Evolutionary conservation across 2,113 vertebrate species (phyloP).

Genomic region (Dendropsophus ebraccatus): DNA sequence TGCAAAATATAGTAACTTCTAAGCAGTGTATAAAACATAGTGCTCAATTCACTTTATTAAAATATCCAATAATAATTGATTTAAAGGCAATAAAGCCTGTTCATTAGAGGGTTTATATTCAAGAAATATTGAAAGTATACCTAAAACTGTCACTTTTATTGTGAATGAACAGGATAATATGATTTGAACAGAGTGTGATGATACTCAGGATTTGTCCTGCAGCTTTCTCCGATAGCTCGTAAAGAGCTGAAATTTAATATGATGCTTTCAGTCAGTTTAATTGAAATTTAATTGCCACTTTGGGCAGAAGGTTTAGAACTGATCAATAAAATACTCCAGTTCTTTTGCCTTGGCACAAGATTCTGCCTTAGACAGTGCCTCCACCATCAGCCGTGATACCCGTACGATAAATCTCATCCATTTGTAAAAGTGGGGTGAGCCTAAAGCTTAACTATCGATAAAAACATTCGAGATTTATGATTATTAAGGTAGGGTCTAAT

Average conservation of each 20-base stretch:
- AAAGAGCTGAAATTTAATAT: constrained; percentile 99
- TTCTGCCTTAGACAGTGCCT: constrained; percentile 69
- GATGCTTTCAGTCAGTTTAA: constrained; percentile 99
- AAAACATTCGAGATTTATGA: constrained; percentile 19
- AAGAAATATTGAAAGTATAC: constrained; percentile 99
- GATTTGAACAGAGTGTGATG: constrained; percentile 99
- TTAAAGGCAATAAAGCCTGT: constrained; percentile 98
- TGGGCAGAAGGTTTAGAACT: constrained; percentile 99
- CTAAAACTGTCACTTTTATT: constrained; percentile 99
- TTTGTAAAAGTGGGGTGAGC: constrained; percentile 26
- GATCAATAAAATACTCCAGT: constrained; percentile 99
- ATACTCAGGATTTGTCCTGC: constrained; percentile 98
- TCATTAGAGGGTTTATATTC: constrained; percentile 98
- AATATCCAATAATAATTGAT: constrained; percentile 98
- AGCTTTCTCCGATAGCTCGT: constrained; percentile 99
- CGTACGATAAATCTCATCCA: constrained; percentile 24
- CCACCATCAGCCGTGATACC: constrained; percentile 46
- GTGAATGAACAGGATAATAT: constrained; percentile 98
- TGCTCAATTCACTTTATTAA: constrained; percentile 93
- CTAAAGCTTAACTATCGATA: constrained; percentile 12
- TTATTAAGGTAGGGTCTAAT: not conserved
- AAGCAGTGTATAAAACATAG: constrained; percentile 90
- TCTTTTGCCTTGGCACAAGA: constrained; percentile 83
- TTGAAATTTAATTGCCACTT: constrained; percentile 99
- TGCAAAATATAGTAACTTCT: constrained; percentile 88